phyloP scores from a whole-genome alignment of 2,888 invertebrate genomes.

The Leptopilina syphax region DNA sequence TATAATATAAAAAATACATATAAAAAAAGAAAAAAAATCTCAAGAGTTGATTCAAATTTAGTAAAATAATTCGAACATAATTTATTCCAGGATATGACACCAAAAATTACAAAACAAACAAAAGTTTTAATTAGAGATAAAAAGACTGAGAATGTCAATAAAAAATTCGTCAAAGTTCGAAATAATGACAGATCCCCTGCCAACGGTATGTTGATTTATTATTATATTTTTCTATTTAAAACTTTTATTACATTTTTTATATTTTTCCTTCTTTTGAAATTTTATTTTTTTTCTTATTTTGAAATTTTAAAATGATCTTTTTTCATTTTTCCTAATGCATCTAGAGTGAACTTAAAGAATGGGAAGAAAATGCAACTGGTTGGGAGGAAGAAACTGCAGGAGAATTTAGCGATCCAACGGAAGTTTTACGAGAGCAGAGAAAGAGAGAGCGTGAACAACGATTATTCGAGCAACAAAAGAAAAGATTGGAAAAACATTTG shows the following conservation, averaged over 20 bases:
- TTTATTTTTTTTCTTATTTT: constrained; percentile 19
- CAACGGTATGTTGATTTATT: constrained; percentile 70
- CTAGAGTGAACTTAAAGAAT: constrained; percentile 79
- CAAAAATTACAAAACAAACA: constrained; percentile 80
- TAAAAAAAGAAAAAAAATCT: no score
- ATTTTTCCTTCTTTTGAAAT: constrained; percentile 20
- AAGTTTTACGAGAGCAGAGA: constrained; percentile 67
- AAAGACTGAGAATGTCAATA: constrained; percentile 58
- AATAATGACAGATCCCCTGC: constrained; percentile 76
- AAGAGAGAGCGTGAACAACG: constrained; percentile 68
- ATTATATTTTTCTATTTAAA: background rate
- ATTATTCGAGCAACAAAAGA: constrained; percentile 70
- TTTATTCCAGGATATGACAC: constrained; percentile 79
- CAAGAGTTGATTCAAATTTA: background rate
- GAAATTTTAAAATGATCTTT: background rate
- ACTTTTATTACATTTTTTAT: background rate
- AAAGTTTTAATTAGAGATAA: constrained; percentile 79
- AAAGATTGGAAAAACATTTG: constrained; percentile 64
- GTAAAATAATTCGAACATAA: constrained; percentile 21
- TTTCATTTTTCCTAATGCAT: constrained; percentile 4
- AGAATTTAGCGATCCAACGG: constrained; percentile 68
- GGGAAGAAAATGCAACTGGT: constrained; percentile 78
- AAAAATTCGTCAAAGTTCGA: constrained; percentile 77
- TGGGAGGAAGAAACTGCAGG: constrained; percentile 78
- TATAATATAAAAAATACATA: no score